A percentile compares a stretch with the other conserved stretches of the same genome.
Conservation (phyloP, 2,113 vertebrate genomes). For the Scomber japonicus region DNA sequence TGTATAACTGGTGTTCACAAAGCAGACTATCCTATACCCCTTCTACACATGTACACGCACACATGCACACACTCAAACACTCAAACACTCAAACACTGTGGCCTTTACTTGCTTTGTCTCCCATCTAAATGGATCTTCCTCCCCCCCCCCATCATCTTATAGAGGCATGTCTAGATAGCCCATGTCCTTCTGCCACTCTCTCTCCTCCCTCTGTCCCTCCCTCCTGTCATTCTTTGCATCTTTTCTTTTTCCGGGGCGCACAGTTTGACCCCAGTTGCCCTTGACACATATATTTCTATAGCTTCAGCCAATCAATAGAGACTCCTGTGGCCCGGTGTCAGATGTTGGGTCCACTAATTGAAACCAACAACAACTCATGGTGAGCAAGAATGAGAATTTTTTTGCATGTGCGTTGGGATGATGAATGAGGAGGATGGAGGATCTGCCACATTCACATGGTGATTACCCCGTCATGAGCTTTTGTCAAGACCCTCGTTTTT, state of each 20-base stretch:
- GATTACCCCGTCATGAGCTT: slow-evolving; percentile 55
- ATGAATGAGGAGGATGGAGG: slow-evolving; percentile 65
- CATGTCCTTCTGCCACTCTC: slow-evolving; percentile 59
- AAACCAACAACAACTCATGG: slow-evolving; percentile 70
- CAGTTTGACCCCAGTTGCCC: slow-evolving; percentile 82
- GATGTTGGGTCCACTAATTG: slow-evolving; percentile 75
- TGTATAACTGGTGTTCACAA: background rate
- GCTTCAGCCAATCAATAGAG: slow-evolving; percentile 77
- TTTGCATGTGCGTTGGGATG: slow-evolving; percentile 39
- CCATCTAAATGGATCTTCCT: slow-evolving; percentile 58
- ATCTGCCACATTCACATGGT: slow-evolving; percentile 69
- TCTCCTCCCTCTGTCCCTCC: slow-evolving; percentile 53
- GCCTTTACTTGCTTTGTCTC: slow-evolving; percentile 45
- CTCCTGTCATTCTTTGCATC: slow-evolving; percentile 59
- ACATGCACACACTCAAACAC: slow-evolving; percentile 14
- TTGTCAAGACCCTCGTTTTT: slow-evolving; percentile 37
- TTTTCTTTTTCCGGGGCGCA: slow-evolving; percentile 58
- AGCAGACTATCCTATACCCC: background rate
- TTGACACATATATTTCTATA: slow-evolving; percentile 78
- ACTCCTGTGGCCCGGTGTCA: slow-evolving; percentile 71
- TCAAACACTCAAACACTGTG: background rate
- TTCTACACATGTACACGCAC: background rate
- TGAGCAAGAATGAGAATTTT: slow-evolving; percentile 52
- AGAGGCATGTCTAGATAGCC: slow-evolving; percentile 49
- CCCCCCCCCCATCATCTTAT: slow-evolving; percentile 31